Conservation (phyloP, 2,888 invertebrate species). For the Eupeodes latifasciatus region DNA sequence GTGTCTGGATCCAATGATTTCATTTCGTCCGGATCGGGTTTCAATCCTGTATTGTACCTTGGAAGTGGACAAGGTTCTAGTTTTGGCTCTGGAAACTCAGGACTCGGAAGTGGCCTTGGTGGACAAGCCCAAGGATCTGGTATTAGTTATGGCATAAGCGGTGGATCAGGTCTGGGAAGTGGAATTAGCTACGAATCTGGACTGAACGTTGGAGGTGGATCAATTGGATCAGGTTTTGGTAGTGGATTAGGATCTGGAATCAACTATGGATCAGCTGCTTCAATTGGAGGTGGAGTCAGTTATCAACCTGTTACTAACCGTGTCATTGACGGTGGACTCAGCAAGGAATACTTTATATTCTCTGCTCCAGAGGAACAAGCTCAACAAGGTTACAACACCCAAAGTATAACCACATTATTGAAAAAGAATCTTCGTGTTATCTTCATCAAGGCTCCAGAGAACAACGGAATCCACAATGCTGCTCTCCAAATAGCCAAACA, state of each 20-base stretch:
- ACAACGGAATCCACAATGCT: conserved; percentile 80
- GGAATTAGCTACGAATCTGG: neutral
- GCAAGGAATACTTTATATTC: conserved; percentile 12
- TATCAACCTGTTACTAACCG: neutral
- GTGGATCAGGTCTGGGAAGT: conserved; percentile 6
- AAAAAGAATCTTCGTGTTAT: conserved; percentile 82
- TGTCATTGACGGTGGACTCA: conserved; percentile 29
- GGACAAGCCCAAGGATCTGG: neutral
- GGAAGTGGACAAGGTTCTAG: neutral
- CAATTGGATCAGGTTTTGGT: neutral
- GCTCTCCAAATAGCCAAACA: conserved; percentile 79
- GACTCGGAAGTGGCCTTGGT: neutral
- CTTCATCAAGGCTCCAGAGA: conserved; percentile 83
- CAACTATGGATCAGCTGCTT: neutral
- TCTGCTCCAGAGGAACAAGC: conserved; percentile 23
- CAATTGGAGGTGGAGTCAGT: neutral
- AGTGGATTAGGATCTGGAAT: neutral
- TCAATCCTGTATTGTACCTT: neutral
- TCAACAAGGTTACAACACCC: neutral
- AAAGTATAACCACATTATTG: conserved; percentile 46
- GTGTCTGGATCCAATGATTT: conserved; percentile 1
- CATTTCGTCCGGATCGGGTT: conserved; percentile 1
- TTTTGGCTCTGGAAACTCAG: neutral
- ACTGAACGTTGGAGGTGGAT: neutral
- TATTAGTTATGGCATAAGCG: neutral